Conservation (phyloP, 2,888 invertebrate genomes). For the Trachelus stipa region DNA sequence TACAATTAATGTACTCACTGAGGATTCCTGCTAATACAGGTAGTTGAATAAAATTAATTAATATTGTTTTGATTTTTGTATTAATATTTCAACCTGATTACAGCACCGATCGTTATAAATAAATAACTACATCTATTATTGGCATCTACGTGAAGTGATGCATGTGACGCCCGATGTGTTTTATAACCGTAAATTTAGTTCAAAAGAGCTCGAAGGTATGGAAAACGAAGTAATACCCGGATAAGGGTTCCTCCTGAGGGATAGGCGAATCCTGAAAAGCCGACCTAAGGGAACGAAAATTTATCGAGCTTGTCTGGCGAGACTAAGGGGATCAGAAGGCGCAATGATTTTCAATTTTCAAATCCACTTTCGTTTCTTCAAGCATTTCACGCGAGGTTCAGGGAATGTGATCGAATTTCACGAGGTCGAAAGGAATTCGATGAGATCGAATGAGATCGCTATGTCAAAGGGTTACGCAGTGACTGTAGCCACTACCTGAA, state of each 20-base stretch:
- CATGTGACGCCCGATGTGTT: background rate
- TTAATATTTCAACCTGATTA: background rate
- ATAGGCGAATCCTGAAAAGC: conserved; percentile 21
- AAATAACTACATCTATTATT: background rate
- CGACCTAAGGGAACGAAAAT: conserved; percentile 42
- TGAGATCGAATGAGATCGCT: background rate
- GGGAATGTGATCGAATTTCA: background rate
- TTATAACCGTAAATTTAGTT: background rate
- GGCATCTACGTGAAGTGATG: background rate
- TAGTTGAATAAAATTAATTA: too few relatives aligned
- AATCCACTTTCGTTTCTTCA: conserved; percentile 50
- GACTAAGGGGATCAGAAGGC: conserved; percentile 59
- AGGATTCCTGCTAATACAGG: too few relatives aligned
- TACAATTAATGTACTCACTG: too few relatives aligned
- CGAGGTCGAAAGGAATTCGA: background rate
- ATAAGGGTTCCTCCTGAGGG: conserved; percentile 51
- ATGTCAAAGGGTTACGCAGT: background rate
- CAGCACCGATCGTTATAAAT: background rate
- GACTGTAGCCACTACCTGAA: background rate
- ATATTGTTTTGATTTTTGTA: background rate
- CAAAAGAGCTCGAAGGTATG: conserved; percentile 35
- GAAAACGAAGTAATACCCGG: conserved; percentile 32
- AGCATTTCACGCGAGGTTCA: conserved; percentile 8
- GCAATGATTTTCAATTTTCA: conserved; percentile 64
- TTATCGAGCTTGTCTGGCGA: conserved; percentile 58